Evolutionary conservation across 2,113 vertebrate species (phyloP).

Genomic region (Myotis lucifugus): DNA sequence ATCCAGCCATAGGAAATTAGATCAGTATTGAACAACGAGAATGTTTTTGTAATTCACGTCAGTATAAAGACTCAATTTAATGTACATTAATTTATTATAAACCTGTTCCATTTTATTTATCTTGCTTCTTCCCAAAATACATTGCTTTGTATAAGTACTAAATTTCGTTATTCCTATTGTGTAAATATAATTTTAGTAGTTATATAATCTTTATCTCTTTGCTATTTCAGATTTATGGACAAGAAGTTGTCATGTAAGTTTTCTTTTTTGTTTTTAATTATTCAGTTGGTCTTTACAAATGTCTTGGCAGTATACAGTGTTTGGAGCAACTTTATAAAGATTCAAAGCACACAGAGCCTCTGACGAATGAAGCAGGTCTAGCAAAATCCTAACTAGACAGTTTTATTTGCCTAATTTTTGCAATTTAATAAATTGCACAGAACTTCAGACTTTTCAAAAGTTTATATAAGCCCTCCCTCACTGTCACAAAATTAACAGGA

Average conservation of each 20-base stretch:
- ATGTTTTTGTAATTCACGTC: background rate
- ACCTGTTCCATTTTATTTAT: background rate
- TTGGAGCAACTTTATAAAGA: constrained; percentile 37
- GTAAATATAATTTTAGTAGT: background rate
- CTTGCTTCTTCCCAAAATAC: background rate
- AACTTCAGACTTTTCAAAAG: background rate
- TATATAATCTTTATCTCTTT: background rate
- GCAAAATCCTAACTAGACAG: constrained; percentile 8
- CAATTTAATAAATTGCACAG: background rate
- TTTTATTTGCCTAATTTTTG: constrained; percentile 43
- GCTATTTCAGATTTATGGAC: constrained; percentile 94
- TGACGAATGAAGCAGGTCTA: constrained; percentile 26
- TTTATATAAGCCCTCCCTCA: background rate
- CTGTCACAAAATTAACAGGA: constrained; percentile 11
- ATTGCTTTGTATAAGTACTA: background rate
- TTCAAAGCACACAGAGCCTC: background rate
- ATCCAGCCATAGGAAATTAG: constrained; percentile 1
- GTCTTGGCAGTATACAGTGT: background rate
- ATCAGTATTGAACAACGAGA: background rate
- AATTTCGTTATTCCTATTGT: constrained; percentile 24
- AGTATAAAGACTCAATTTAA: background rate
- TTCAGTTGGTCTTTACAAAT: background rate
- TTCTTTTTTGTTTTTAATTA: background rate
- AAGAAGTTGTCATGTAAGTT: constrained; percentile 97
- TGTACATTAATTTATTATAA: background rate